Conservation (phyloP, 2,888 invertebrate species). For the Automeris io region DNA sequence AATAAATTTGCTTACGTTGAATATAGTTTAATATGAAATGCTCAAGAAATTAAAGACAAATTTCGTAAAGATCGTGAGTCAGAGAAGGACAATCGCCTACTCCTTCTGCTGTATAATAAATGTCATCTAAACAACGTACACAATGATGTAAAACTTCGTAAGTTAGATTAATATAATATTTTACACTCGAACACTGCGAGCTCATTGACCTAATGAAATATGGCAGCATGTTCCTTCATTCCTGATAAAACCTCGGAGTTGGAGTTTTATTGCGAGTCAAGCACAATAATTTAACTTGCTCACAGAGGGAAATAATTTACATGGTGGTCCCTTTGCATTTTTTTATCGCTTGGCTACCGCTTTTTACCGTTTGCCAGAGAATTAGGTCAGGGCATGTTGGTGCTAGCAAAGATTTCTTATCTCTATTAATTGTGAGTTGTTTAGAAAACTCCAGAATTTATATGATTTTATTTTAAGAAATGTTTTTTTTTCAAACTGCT, state of each 20-base stretch:
- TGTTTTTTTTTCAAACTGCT: neutral
- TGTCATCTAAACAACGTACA: constrained; percentile 49
- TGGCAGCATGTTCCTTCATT: constrained; percentile 62
- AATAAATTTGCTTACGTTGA: neutral
- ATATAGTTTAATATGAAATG: neutral
- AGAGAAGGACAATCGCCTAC: constrained; percentile 40
- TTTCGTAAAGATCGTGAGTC: constrained; percentile 36
- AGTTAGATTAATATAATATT: constrained; percentile 67
- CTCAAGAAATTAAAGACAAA: constrained; percentile 26
- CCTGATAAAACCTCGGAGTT: constrained; percentile 65
- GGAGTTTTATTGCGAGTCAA: constrained; percentile 65
- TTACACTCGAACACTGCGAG: constrained; percentile 54
- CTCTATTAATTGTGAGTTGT: neutral
- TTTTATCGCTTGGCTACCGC: constrained; percentile 44
- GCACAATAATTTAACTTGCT: constrained; percentile 62
- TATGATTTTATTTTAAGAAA: neutral
- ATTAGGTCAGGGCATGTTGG: constrained; percentile 16
- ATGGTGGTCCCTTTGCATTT: constrained; percentile 57
- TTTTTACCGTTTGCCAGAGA: constrained; percentile 37
- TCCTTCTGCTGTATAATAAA: constrained; percentile 48
- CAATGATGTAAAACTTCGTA: constrained; percentile 53
- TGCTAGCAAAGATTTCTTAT: neutral
- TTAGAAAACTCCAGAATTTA: neutral
- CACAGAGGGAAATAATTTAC: constrained; percentile 65
- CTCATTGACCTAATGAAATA: constrained; percentile 66